Percentiles rank a stretch among this genome's conserved stretches.
Evolutionary conservation across 2,113 vertebrate genomes (phyloP).

Genomic region (Phylloscopus trochilus): DNA sequence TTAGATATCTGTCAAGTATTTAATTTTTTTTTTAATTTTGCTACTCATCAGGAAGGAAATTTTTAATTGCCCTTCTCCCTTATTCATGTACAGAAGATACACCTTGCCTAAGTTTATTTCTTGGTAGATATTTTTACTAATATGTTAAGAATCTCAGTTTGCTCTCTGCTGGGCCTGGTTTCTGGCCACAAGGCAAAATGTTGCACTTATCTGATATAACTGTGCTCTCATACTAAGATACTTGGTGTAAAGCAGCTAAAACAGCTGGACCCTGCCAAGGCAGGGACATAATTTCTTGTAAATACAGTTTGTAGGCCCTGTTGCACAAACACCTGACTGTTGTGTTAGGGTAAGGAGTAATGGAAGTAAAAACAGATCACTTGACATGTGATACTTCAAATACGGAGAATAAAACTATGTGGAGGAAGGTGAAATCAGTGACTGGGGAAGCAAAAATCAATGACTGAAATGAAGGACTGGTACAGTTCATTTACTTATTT

Average conservation of each 20-base stretch:
- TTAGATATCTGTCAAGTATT: not conserved
- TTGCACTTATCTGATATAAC: not conserved
- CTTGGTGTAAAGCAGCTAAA: not conserved
- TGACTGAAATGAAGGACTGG: not conserved
- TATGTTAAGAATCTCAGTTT: not conserved
- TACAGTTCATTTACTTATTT: not conserved
- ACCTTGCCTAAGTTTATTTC: not conserved
- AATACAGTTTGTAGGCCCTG: not conserved
- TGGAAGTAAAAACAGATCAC: not conserved
- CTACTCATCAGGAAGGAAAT: not conserved
- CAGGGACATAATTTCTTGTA: not conserved
- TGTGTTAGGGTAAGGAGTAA: rapidly evolving
- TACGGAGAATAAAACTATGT: not conserved
- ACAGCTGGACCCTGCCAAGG: not conserved
- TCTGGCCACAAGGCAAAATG: not conserved
- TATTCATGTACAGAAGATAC: not conserved
- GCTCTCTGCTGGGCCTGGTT: not conserved
- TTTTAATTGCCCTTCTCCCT: not conserved
- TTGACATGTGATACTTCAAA: not conserved
- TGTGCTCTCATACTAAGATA: not conserved
- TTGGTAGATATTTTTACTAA: not conserved
- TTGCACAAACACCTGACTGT: not conserved
- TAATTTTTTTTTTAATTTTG: not conserved
- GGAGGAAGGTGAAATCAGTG: not conserved
- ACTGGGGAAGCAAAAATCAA: not conserved